Evolutionary conservation across 2,888 invertebrate species (phyloP).

Genomic region (Epirrhoe tristata): DNA sequence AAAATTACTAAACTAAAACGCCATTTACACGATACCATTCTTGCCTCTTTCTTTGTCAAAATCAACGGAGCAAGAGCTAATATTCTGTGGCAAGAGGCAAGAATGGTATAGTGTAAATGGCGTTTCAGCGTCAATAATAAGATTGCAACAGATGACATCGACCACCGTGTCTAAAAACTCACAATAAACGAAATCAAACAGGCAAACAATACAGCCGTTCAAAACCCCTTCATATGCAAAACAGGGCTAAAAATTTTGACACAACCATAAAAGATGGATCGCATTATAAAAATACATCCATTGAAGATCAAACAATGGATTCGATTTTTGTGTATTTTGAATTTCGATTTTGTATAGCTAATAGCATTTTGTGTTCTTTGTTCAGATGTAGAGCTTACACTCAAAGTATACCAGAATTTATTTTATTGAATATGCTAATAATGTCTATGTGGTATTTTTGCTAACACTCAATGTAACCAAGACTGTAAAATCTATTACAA

Average conservation of each 20-base stretch:
- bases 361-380: conserved; percentile 32
- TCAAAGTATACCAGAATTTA: neutral
- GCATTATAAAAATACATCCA: conserved; percentile 60
- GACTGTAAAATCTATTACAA: neutral
- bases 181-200: conserved; percentile 39
- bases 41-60: too few relatives aligned
- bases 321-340: conserved; percentile 42
- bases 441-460: neutral
- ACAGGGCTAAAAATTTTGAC: conserved; percentile 69
- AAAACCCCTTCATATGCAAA: conserved; percentile 78
- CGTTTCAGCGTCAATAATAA: conserved; percentile 30
- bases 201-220: conserved; percentile 61
- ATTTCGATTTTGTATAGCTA: conserved; percentile 46
- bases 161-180: conserved; percentile 41
- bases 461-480: neutral
- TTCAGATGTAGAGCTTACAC: conserved; percentile 11
- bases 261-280: conserved; percentile 80
- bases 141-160: conserved; percentile 36
- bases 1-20: too few relatives aligned
- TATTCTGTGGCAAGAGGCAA: too few relatives aligned
- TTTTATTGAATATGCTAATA: neutral
- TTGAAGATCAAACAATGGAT: conserved; percentile 43
- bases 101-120: too few relatives aligned
- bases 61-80: too few relatives aligned
- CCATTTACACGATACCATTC: too few relatives aligned